phyloP scores from a whole-genome alignment of 2,888 invertebrate species.

The Lycia hirtaria region DNA sequence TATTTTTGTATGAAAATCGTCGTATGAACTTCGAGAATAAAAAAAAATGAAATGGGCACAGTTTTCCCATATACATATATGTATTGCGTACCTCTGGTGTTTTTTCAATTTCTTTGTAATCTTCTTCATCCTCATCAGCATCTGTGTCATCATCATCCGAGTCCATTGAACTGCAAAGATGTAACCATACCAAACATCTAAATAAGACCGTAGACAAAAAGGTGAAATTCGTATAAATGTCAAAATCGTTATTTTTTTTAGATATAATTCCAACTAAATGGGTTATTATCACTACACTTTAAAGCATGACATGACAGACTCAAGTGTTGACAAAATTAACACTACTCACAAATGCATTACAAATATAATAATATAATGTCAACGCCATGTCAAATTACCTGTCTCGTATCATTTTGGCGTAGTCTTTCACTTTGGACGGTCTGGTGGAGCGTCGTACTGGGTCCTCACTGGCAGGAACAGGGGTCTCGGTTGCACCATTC shows the following conservation, averaged over 20 bases:
- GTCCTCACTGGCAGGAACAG: conserved; percentile 54
- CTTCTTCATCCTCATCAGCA: conserved; percentile 59
- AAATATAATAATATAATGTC: too few species aligned
- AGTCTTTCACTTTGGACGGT: conserved; percentile 82
- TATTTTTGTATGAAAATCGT: too few species aligned
- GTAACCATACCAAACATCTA: background rate
- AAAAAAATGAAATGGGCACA: too few species aligned
- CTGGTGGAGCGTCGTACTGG: conserved; percentile 78
- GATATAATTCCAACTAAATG: too few species aligned
- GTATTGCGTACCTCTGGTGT: conserved; percentile 55
- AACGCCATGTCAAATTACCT: too few species aligned
- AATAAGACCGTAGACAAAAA: background rate
- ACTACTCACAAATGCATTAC: too few species aligned
- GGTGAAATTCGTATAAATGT: background rate
- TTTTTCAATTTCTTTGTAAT: conserved; percentile 55
- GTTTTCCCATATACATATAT: too few species aligned
- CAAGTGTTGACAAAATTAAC: too few species aligned
- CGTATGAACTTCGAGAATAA: too few species aligned
- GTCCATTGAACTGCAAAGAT: conserved; percentile 39
- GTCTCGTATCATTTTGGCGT: conserved; percentile 84
- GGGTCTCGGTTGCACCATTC: conserved; percentile 63
- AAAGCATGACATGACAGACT: too few species aligned
- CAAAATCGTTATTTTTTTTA: conserved; percentile 5
- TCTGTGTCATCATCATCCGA: conserved; percentile 54
- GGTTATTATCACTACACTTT: too few species aligned